Evolutionary conservation across 2,888 invertebrate genomes (phyloP), one percentile per base, ranked within the genome.

Genomic region (Lobophora halterata): DNA sequence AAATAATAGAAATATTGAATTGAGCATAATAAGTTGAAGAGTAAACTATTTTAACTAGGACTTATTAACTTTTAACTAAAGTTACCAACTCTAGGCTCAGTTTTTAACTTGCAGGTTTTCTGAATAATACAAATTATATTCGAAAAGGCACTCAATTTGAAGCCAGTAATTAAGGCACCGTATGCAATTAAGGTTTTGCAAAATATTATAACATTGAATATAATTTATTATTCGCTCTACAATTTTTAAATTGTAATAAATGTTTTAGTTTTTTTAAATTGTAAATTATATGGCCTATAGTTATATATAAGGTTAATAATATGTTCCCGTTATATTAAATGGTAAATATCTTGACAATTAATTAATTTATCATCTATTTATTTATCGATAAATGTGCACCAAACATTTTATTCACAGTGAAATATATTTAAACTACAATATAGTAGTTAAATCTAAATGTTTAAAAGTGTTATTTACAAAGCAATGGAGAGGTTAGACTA

Each of bases 381-480:
- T 43, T 35, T 50, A 47, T 29, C 42, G 48, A 52, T 53, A 52
- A 41, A 48, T 39, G 58, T 63, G 61, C 55, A 63, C 61, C 60
- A 56, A 61, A 61, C 56, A 13, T 46, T 36, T 52, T 48, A 53
- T 47, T 43, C 40, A 30, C 27, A 44, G 50, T 49, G 47, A 40
- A 37, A 36, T 47, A 20, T 41, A 47, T 40, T 37, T 44, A 35
- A 25, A 40, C 18, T 34, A 30, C 8, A 25, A 13, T 25, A 11
- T 12, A 3, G 8, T 21, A 9, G 9, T 9, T 20, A 32, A 37
- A 67, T 66, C 65, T 70, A 64, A 60, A 55, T 56, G 49, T 55
- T 54, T 64, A 65, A 65, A 65, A 52, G 55, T 59, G 61, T 73
- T 78, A 76, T 77, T 57, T 78, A 78, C 75, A 77, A 71, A 67